These are phyloP conservation scores for Hypothenemus hampei DNA, from an alignment of 1,140 invertebrate genomes.

Conservation along the genomic window DNA sequence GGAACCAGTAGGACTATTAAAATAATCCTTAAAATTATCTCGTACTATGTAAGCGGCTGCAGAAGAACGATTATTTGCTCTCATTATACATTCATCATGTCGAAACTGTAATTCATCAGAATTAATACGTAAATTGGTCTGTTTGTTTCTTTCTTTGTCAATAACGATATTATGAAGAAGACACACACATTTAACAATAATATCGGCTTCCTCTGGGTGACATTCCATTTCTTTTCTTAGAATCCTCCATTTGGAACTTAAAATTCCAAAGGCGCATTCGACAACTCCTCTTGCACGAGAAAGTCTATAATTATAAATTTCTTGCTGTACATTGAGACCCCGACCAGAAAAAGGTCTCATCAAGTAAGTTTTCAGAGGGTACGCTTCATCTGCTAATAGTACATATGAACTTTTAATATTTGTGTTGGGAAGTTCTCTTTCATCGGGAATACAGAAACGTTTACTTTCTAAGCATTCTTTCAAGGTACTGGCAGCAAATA, in stretches of 20 bases:
- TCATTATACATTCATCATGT: background rate
- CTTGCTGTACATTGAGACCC: conserved; percentile 33
- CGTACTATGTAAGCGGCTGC: conserved; percentile 3
- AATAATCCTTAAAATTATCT: conserved; percentile 13
- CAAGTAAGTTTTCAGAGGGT: conserved; percentile 37
- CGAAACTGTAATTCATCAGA: background rate
- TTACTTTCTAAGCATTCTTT: conserved; percentile 9
- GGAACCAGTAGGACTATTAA: conserved; percentile 2
- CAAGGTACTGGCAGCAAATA: conserved; percentile 36
- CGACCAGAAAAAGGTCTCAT: conserved; percentile 36
- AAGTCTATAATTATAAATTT: conserved; percentile 47
- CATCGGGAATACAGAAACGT: conserved; percentile 9
- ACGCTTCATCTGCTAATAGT: conserved; percentile 38
- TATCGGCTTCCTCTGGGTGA: conserved; percentile 12
- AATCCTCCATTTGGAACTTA: conserved; percentile 38
- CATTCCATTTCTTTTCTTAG: conserved; percentile 31
- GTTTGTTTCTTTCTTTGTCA: conserved; percentile 2
- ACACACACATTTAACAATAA: conserved; percentile 24
- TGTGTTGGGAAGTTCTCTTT: background rate
- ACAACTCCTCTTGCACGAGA: conserved; percentile 34
- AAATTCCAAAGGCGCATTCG: conserved; percentile 22
- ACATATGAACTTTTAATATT: conserved; percentile 19
- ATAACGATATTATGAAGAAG: conserved; percentile 20
- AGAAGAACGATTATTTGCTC: background rate
- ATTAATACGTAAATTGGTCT: background rate